These are phyloP conservation scores for Myopa testacea DNA, from an alignment of 2,888 invertebrate genomes.

Conservation along the genomic window DNA sequence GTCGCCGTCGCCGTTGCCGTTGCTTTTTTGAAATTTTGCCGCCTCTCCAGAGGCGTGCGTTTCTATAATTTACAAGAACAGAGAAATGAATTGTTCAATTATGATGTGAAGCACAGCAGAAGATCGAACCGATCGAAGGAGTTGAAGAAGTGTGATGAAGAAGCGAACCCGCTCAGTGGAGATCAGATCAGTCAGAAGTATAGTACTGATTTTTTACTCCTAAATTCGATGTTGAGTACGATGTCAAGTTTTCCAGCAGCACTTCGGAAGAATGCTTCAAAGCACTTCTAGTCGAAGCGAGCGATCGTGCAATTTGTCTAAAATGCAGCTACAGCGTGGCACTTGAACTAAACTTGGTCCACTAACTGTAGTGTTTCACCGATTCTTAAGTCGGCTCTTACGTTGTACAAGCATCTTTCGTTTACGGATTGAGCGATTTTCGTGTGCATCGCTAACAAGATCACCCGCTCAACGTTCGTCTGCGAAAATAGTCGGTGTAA, in stretches of 20 bases:
- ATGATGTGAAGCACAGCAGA: slow-evolving; percentile 27
- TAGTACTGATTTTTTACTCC: slow-evolving; percentile 22
- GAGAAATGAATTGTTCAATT: slow-evolving; percentile 39
- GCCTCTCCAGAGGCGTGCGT: slow-evolving; percentile 28
- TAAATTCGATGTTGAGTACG: slow-evolving; percentile 31
- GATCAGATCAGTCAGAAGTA: no score
- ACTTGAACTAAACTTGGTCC: slow-evolving; percentile 3
- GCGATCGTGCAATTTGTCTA: slow-evolving; percentile 34
- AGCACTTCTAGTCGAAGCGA: background rate
- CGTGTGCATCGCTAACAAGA: slow-evolving; percentile 30
- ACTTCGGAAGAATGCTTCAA: background rate
- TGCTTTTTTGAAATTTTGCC: slow-evolving; percentile 13
- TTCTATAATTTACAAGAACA: slow-evolving; percentile 33
- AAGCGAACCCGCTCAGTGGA: background rate
- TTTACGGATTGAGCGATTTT: slow-evolving; percentile 32
- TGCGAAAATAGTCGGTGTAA: no score
- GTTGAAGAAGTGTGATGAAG: background rate
- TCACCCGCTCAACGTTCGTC: background rate
- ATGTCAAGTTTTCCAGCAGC: slow-evolving; percentile 19
- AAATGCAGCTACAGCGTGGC: slow-evolving; percentile 12
- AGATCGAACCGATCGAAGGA: slow-evolving; percentile 8
- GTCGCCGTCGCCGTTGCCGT: background rate
- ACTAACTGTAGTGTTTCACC: slow-evolving; percentile 4
- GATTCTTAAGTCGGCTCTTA: background rate
- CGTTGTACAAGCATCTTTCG: background rate